Evolutionary conservation across 2,888 invertebrate genomes (phyloP).

Genomic region (Norana najaformis): DNA sequence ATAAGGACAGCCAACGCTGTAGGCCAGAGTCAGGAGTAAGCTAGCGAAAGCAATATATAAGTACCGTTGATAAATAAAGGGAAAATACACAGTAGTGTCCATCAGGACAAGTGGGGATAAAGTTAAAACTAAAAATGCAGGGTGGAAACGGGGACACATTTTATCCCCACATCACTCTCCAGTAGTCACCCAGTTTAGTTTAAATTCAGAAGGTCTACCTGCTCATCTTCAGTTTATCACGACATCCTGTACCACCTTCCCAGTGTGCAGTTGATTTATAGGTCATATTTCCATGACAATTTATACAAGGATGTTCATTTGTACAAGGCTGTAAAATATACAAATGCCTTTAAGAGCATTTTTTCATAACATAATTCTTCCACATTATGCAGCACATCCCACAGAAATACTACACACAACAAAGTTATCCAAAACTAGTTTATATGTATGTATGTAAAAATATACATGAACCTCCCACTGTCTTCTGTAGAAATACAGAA

Average conservation of each 20-base stretch:
- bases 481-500: not conserved
- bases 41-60: no score
- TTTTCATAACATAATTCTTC: not conserved
- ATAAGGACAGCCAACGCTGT: no score
- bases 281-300: conserved; percentile 56
- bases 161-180: no score
- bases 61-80: no score
- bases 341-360: not conserved
- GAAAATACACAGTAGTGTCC: no score
- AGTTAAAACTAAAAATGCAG: no score
- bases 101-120: no score
- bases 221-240: conserved; percentile 62
- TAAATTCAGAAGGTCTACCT: conserved; percentile 50
- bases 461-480: not conserved
- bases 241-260: conserved; percentile 65
- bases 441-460: not conserved
- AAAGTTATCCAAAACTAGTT: not conserved
- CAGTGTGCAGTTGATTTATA: conserved; percentile 59
- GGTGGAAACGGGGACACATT: no score
- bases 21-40: no score
- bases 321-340: conserved; percentile 54
- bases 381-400: not conserved
- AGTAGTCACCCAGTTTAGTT: not conserved
- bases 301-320: conserved; percentile 55
- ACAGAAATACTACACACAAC: not conserved